phyloP scores from a whole-genome alignment of 2,888 invertebrate genomes.

The Drosophila histrio region DNA sequence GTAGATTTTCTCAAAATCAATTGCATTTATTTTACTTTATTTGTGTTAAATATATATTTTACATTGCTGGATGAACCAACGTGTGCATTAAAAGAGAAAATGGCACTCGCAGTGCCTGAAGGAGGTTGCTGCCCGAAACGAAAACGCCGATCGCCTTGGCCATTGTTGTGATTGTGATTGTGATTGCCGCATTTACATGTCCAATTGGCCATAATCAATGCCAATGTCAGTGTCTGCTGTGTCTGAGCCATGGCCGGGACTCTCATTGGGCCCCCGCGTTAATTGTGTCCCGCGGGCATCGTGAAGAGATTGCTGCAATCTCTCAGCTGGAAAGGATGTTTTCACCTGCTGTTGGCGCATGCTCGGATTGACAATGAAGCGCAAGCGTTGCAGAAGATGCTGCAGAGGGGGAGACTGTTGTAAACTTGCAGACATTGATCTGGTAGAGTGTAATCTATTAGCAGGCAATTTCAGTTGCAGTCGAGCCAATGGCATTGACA shows the following conservation, averaged over 20 bases:
- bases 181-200: conserved; percentile 61
- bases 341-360: conserved; percentile 72
- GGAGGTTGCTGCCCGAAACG: conserved; percentile 31
- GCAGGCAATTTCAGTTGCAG: conserved; percentile 46
- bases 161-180: not conserved
- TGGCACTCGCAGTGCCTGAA: conserved; percentile 24
- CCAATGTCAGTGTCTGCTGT: conserved; percentile 39
- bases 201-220: conserved; percentile 62
- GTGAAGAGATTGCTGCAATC: conserved; percentile 35
- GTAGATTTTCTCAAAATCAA: conserved; percentile 70
- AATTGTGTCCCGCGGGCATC: conserved; percentile 74
- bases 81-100: conserved; percentile 36
- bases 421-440: conserved; percentile 78
- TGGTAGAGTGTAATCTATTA: conserved; percentile 81
- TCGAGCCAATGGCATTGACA: conserved; percentile 1
- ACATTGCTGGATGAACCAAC: conserved; percentile 36
- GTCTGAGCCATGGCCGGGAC: conserved; percentile 15
- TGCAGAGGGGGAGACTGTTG: conserved; percentile 33
- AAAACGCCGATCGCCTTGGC: conserved; percentile 30
- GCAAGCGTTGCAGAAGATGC: conserved; percentile 33
- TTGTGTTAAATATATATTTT: conserved; percentile 21
- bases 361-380: conserved; percentile 58
- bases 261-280: conserved; percentile 55
- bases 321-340: conserved; percentile 45
- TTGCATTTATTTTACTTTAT: conserved; percentile 63